phyloP scores from a whole-genome alignment of 2,888 invertebrate genomes.

The Sphecodes monilicornis region DNA sequence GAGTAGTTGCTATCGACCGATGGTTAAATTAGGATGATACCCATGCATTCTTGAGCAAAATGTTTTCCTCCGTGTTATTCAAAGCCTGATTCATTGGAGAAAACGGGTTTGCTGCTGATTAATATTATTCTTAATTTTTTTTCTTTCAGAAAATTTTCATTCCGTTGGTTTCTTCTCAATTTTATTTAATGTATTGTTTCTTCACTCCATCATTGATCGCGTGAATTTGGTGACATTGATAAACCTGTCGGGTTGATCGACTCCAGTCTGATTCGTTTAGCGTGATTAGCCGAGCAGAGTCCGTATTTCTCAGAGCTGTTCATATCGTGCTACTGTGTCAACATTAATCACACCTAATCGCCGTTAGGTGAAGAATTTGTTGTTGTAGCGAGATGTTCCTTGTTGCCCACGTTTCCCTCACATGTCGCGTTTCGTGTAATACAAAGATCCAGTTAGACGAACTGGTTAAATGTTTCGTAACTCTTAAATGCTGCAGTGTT shows the following conservation, averaged over 20 bases:
- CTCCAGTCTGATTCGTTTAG: background rate
- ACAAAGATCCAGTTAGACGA: constrained; percentile 14
- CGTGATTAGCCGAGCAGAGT: constrained; percentile 53
- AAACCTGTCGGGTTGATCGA: background rate
- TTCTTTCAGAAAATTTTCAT: constrained; percentile 17
- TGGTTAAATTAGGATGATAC: background rate
- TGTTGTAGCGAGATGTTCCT: constrained; percentile 34
- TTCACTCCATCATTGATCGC: constrained; percentile 11
- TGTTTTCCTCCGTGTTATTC: constrained; percentile 59
- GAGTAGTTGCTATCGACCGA: background rate
- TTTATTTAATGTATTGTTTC: constrained; percentile 56
- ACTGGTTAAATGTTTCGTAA: no score
- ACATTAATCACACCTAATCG: constrained; percentile 53
- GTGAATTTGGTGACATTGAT: background rate
- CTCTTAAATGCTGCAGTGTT: no score
- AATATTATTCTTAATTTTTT: constrained; percentile 19
- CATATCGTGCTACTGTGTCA: constrained; percentile 45
- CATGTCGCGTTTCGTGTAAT: constrained; percentile 11
- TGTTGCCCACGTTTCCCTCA: constrained; percentile 21
- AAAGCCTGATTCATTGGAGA: constrained; percentile 59
- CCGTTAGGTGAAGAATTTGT: constrained; percentile 45
- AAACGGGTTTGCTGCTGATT: constrained; percentile 62
- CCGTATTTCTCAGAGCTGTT: constrained; percentile 64
- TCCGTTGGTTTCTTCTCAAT: constrained; percentile 9
- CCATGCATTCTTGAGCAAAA: background rate